Base-by-base conservation (phyloP, 2,113 vertebrate genomes). In the Alexandromys fortis region DNA sequence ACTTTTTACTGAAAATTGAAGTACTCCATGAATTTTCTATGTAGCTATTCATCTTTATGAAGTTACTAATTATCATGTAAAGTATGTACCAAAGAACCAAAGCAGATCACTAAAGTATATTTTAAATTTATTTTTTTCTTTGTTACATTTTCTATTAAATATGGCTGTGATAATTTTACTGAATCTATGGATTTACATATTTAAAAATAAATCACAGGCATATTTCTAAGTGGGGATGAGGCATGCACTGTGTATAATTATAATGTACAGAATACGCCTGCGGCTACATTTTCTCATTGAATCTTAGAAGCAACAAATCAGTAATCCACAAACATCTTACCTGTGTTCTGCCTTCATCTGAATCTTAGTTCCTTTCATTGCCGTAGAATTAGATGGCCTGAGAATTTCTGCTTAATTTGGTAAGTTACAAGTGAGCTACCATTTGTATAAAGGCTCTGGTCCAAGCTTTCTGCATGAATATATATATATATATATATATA, bases 141-240 rank as follows among this genome's bases (percentile, higher is more conserved):
- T 49, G 55, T 16, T 63, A 30, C 82, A 65, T 89, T 97, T 92
- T n/a, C 52, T 75, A 75, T 68, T 87, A 91, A 10, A 90, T 89
- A 88, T 45, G n/a, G 79, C 47, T 88, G n/a, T 33, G 47, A 86
- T 89, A 70, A 42, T 89, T 90, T 93, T 93, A 65, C 38, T 61
- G 49, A 92, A 63, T 88, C 72, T 95, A 49, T 42, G 26, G 73
- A 73, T 95, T 81, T n/a, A 90, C 45, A 89, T 63, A 95, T 96
- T 96, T 76, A 78, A 89, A 94, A 97, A 73, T 58, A 93, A 95
- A 78, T 81, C 47, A n/a, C 67, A 90, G 67, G 55, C 95, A 68
- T 82, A 79, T 95, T 97, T 92, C 82, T 86, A 47, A 89, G 89
- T 65, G 81, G 75, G 52, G 22, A 63, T 68, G 91, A 95, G 86